Evolutionary conservation across 2,113 vertebrate species (phyloP).

Genomic region (Lophura nycthemera): DNA sequence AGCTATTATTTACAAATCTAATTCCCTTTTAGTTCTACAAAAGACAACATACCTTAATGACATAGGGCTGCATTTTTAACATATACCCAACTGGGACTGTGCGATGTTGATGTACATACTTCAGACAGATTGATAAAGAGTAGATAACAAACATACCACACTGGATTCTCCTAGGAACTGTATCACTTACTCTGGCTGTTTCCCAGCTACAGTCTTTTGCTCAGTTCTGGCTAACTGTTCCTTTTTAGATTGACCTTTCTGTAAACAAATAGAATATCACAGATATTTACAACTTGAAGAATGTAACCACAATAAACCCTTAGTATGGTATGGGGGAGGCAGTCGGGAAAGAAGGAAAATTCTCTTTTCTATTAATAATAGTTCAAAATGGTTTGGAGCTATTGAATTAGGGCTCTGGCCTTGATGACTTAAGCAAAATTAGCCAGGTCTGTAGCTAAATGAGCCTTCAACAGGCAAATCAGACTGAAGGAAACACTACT

Average conservation of each 20-base stretch:
- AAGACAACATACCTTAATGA: conserved; percentile 7
- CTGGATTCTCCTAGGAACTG: background rate
- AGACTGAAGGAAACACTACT: background rate
- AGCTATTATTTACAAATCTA: background rate
- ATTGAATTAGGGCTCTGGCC: background rate
- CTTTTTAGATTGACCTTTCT: background rate
- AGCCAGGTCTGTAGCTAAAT: background rate
- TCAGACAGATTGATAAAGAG: background rate
- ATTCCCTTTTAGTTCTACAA: background rate
- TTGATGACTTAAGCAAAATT: background rate
- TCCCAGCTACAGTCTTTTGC: background rate
- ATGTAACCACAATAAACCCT: background rate
- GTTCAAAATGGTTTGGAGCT: background rate
- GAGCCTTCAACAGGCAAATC: background rate
- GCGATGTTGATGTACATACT: background rate
- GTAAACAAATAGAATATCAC: background rate
- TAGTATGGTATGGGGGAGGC: background rate
- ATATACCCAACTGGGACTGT: background rate
- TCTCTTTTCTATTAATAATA: background rate
- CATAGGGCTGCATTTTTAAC: background rate
- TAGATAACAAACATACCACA: background rate
- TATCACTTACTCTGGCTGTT: background rate
- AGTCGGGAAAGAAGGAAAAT: background rate
- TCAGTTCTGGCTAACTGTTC: background rate
- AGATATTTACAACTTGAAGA: background rate